Percentiles rank a stretch among this genome's conserved stretches.
These are phyloP conservation scores for Megaceryle torquata DNA, from an alignment of 2,113 vertebrate genomes.

Conservation along the genomic window DNA sequence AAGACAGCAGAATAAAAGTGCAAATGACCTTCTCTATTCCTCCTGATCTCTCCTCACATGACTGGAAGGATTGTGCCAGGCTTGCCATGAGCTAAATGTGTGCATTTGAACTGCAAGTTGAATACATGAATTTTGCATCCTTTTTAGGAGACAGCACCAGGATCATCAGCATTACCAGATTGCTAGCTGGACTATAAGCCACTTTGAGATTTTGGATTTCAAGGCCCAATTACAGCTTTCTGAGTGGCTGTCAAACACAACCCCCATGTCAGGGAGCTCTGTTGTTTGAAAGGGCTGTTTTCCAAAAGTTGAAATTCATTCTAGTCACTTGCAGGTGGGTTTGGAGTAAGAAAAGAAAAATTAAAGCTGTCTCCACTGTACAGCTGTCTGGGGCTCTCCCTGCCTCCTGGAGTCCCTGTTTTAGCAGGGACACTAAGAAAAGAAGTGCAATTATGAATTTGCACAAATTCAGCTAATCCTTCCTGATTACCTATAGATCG, in stretches of 20 bases:
- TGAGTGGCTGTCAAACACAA: slow-evolving; percentile 14
- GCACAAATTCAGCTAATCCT: neutral
- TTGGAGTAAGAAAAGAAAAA: neutral
- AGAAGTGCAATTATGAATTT: neutral
- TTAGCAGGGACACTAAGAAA: neutral
- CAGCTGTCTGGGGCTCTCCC: neutral
- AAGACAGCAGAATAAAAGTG: slow-evolving; percentile 26
- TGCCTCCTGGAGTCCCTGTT: neutral
- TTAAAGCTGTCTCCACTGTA: neutral
- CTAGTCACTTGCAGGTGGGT: neutral
- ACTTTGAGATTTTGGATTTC: slow-evolving; percentile 8
- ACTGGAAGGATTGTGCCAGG: neutral
- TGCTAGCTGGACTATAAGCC: neutral
- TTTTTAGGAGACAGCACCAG: slow-evolving; percentile 31
- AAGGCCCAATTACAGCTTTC: slow-evolving; percentile 43
- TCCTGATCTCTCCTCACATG: neutral
- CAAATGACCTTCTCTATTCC: slow-evolving; percentile 18
- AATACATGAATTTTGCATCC: slow-evolving; percentile 41
- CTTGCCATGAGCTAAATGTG: neutral
- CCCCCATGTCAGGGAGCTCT: neutral
- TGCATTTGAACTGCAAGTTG: neutral
- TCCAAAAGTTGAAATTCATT: neutral
- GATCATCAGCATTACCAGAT: neutral
- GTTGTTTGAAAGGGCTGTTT: neutral
- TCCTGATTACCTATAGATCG: neutral